Conservation (phyloP, 2,797 vertebrate genomes). For the Coregonus suidteri region DNA sequence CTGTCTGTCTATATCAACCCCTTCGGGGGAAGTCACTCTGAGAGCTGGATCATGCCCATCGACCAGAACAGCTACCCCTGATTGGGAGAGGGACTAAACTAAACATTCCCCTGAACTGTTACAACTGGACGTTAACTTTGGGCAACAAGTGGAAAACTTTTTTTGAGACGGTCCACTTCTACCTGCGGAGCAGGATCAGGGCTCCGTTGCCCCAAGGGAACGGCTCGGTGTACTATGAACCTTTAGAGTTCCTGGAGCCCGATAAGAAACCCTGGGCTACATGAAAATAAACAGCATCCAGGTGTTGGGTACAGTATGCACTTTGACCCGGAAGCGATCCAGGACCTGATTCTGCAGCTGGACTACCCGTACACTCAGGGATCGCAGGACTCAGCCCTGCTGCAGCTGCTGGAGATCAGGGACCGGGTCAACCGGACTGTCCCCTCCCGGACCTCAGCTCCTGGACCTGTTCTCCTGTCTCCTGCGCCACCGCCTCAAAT, state of each 20-base stretch:
- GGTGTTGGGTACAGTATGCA: slow-evolving; percentile 98
- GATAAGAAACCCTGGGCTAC: slow-evolving; percentile 90
- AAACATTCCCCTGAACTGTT: slow-evolving; percentile 93
- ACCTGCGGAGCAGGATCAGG: slow-evolving; percentile 90
- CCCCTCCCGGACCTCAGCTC: slow-evolving; percentile 88
- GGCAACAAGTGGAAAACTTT: slow-evolving; percentile 99
- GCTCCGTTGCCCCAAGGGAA: slow-evolving; percentile 82
- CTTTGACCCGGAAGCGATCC: slow-evolving; percentile 96
- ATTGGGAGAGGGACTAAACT: slow-evolving; percentile 97
- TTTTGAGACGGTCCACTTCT: slow-evolving; percentile 98
- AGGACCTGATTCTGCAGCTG: slow-evolving; percentile 95
- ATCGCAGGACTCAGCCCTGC: slow-evolving; percentile 93
- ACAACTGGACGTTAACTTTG: slow-evolving; percentile 95
- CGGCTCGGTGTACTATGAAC: slow-evolving; percentile 88
- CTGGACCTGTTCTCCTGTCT: slow-evolving; percentile 96
- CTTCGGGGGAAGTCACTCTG: slow-evolving; percentile 97
- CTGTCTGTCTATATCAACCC: slow-evolving; percentile 95
- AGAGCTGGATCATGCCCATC: slow-evolving; percentile 98
- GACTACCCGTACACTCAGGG: slow-evolving; percentile 98
- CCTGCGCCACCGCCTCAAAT: slow-evolving; percentile 93
- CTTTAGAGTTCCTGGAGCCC: slow-evolving; percentile 91
- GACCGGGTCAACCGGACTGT: slow-evolving; percentile 97
- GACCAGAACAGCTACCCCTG: slow-evolving; percentile 92
- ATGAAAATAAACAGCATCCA: slow-evolving; percentile 99
- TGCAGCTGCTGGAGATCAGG: slow-evolving; percentile 93